Evolutionary conservation across 2,797 vertebrate genomes (phyloP).

Genomic region (Lophotriccus pileatus): DNA sequence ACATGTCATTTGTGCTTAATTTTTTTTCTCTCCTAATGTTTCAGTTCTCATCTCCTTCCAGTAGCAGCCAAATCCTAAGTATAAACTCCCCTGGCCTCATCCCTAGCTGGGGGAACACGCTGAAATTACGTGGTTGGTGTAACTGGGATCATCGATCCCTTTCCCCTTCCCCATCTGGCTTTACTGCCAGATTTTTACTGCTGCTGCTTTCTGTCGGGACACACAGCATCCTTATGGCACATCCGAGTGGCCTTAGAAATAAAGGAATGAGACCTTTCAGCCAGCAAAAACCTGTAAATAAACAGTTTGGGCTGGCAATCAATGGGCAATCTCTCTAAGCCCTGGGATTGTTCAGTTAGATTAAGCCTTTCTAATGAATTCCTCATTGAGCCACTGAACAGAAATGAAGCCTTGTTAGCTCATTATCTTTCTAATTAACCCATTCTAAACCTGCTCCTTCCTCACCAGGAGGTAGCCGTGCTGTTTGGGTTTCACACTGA

Average conservation of each 20-base stretch:
- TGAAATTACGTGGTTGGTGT: not conserved
- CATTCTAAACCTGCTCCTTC: conserved; percentile 74
- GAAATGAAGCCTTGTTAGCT: conserved; percentile 82
- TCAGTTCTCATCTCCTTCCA: not conserved
- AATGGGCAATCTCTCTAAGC: conserved; percentile 70
- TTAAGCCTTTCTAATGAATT: conserved; percentile 92
- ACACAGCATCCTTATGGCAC: not conserved
- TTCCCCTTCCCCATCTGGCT: conserved; percentile 31
- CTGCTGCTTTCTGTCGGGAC: not conserved
- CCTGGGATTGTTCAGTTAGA: conserved; percentile 74
- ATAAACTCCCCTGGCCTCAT: not conserved
- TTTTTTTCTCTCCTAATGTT: not conserved
- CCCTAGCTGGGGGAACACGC: not conserved
- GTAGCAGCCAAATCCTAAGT: not conserved
- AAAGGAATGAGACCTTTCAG: conserved; percentile 59
- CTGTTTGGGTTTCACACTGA: conserved; percentile 77
- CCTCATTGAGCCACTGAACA: conserved; percentile 85
- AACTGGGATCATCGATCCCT: not conserved
- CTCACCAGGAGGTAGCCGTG: conserved; percentile 77
- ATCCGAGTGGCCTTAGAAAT: conserved; percentile 25
- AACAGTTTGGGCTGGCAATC: conserved; percentile 66
- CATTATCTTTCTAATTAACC: conserved; percentile 92
- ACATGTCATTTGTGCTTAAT: not conserved
- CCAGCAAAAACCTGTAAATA: conserved; percentile 68
- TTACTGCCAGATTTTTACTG: conserved; percentile 29